A percentile compares a stretch with the other conserved stretches of the same genome.
Evolutionary conservation across 2,113 vertebrate species (phyloP).

Genomic region (Trogon melanurus): DNA sequence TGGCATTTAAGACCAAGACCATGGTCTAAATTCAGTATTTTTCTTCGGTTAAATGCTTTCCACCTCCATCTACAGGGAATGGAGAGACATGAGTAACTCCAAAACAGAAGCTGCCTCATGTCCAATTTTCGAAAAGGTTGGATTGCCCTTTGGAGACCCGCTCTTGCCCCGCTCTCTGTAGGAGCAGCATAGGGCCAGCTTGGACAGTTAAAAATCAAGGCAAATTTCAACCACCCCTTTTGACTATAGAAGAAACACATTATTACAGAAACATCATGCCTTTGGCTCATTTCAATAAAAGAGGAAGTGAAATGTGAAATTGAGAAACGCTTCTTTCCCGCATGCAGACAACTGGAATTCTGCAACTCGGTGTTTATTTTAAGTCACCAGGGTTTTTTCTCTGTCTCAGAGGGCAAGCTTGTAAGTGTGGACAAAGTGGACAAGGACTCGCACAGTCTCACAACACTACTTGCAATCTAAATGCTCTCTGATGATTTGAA

Average conservation of each 20-base stretch:
- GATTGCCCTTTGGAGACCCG: fast-evolving
- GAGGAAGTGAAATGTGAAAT: neutral
- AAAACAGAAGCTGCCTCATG: neutral
- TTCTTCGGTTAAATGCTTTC: neutral
- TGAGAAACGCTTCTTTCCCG: neutral
- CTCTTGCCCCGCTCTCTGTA: neutral
- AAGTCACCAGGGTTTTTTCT: neutral
- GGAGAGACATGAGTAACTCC: neutral
- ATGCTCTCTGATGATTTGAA: neutral
- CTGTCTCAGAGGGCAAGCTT: neutral
- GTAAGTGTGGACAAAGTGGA: neutral
- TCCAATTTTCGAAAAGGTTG: neutral
- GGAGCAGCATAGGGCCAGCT: neutral
- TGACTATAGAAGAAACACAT: neutral
- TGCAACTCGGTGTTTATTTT: neutral
- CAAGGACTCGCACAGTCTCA: neutral
- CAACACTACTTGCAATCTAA: neutral
- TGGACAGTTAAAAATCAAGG: neutral
- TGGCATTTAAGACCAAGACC: too few species aligned
- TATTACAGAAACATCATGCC: neutral
- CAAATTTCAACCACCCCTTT: neutral
- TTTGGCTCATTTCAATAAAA: neutral
- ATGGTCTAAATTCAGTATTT: neutral
- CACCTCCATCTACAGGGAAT: neutral
- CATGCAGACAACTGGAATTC: neutral